A percentile compares a stretch with the other conserved stretches of the same genome.
phyloP scores from a whole-genome alignment of 2,797 vertebrate species.

The Xiphophorus birchmanni region DNA sequence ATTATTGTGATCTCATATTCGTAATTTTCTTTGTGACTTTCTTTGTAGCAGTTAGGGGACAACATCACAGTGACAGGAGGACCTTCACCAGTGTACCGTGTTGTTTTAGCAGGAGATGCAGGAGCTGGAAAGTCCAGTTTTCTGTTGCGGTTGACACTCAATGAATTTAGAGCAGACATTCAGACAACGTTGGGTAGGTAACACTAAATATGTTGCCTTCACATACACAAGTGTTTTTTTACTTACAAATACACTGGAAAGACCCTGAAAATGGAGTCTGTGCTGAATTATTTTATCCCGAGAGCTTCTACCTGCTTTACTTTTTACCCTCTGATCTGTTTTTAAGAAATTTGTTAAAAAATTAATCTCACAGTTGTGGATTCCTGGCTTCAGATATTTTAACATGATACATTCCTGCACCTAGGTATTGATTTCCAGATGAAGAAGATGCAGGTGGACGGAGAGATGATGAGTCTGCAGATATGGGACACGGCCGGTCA shows the following conservation, averaged over 20 bases:
- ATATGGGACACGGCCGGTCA: slow-evolving; percentile 86
- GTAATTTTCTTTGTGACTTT: neutral
- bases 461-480: slow-evolving; percentile 79
- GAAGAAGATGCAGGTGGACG: slow-evolving; percentile 84
- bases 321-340: neutral
- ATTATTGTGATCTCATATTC: neutral
- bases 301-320: neutral
- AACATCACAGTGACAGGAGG: slow-evolving; percentile 22
- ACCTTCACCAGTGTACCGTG: slow-evolving; percentile 68
- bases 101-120: slow-evolving; percentile 79
- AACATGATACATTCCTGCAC: slow-evolving; percentile 14
- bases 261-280: neutral
- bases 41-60: slow-evolving; percentile 57
- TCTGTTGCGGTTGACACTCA: slow-evolving; percentile 75
- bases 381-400: slow-evolving; percentile 6
- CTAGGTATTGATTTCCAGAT: slow-evolving; percentile 85
- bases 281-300: neutral
- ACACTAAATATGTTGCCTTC: slow-evolving; percentile 1
- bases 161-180: slow-evolving; percentile 78
- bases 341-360: neutral
- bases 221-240: neutral
- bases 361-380: neutral
- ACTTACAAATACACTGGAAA: neutral
- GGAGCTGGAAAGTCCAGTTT: slow-evolving; percentile 83
- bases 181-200: slow-evolving; percentile 80